Conservation (phyloP, 1,140 invertebrate species). For the Drosophila miranda region DNA sequence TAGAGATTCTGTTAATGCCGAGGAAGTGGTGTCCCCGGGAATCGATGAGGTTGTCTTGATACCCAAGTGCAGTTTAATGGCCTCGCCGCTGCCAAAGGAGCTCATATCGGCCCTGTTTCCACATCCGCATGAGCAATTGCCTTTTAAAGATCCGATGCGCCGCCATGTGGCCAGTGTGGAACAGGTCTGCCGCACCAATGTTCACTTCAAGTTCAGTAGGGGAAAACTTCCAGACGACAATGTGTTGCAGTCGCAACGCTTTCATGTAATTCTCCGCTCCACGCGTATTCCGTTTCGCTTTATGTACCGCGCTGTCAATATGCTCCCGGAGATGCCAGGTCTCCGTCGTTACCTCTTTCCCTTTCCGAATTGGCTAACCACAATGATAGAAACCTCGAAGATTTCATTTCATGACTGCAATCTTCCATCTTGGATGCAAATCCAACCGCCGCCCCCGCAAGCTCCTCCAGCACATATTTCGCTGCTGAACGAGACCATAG, state of each 20-base stretch:
- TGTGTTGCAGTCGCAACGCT: slow-evolving; percentile 1
- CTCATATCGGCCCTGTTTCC: slow-evolving; percentile 38
- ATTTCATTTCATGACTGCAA: background rate
- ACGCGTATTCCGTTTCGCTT: slow-evolving; percentile 45
- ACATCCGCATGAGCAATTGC: slow-evolving; percentile 45
- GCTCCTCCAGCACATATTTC: slow-evolving; percentile 1
- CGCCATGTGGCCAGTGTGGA: slow-evolving; percentile 50
- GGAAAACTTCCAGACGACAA: background rate
- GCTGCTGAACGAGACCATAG: slow-evolving; percentile 54
- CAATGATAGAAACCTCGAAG: slow-evolving; percentile 12
- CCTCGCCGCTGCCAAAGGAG: slow-evolving; percentile 24
- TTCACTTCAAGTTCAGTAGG: slow-evolving; percentile 38
- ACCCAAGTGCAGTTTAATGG: slow-evolving; percentile 49
- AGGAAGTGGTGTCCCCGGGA: slow-evolving; percentile 45
- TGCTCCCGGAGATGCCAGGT: slow-evolving; percentile 39
- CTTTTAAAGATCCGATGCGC: slow-evolving; percentile 4
- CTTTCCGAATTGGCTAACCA: slow-evolving; percentile 23
- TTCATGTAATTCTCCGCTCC: slow-evolving; percentile 59
- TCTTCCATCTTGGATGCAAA: slow-evolving; percentile 11
- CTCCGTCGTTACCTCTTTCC: slow-evolving; percentile 65
- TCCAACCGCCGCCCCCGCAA: background rate
- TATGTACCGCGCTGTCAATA: slow-evolving; percentile 62
- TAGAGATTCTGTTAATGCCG: slow-evolving; percentile 23
- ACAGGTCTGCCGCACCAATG: slow-evolving; percentile 27
- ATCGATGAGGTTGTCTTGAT: slow-evolving; percentile 69